Evolutionary conservation across 2,888 invertebrate genomes (phyloP), one percentile per base, ranked within the genome.

Genomic region (Theretra japonica): DNA sequence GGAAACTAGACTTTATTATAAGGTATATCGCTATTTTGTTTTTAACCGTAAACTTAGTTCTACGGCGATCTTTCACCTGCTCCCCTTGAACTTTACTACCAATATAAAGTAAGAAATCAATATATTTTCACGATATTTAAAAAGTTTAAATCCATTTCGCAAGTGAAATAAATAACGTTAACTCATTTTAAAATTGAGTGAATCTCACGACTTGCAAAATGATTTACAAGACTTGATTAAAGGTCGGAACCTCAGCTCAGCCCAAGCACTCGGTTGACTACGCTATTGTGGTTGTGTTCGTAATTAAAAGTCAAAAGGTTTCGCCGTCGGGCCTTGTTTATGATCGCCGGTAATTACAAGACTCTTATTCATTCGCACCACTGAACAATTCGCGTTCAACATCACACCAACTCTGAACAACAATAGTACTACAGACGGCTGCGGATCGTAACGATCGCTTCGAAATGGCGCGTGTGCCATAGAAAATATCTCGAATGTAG

Each of bases 261-360:
- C 73, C 75, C 78, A 75, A 77, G 81, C 80, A 75, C 78, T 79
- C 81, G 77, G 77, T 72, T 78, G 70, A 78, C 79, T 77, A 76
- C 76, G 82, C 83, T 84, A 84, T 90, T 86, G 86, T 88, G 78
- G 82, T 81, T 82, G 74, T 79, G 79, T 86, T 83, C 84, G 88
- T 90, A 90, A 91, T 90, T 90, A 91, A 90, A 89, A 90, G 85
- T 86, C 87, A 84, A 89, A 88, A 88, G 88, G 89, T 88, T 88
- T 88, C 84, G 76, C 85, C 80, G 83, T 82, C 79, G 74, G 75
- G 74, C 72, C 80, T 86, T 88, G 83, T 91, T 90, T 90, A 91
- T 88, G 78, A 79, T 79, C 74, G 78, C 77, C 75, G 76, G 81
- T 90, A 91, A 91, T 91, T 88, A 88, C 83, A 86, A 82, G 77